phyloP scores from a whole-genome alignment of 1,140 invertebrate genomes.

The Harpegnathos saltator region DNA sequence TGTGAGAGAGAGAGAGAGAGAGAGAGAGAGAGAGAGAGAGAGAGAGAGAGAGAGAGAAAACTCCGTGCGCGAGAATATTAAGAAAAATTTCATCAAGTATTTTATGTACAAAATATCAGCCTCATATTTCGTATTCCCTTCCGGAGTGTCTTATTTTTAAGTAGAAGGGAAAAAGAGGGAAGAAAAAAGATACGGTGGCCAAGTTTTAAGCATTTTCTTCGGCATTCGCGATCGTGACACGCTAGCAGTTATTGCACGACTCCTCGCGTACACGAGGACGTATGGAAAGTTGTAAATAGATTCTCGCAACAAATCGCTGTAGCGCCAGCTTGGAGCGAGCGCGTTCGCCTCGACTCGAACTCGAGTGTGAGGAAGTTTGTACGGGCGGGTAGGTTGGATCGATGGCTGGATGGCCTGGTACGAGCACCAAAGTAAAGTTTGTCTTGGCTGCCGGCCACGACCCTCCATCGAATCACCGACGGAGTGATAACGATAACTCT shows the following conservation, averaged over 20 bases:
- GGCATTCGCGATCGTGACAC: conserved; percentile 54
- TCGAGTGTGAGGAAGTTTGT: conserved; percentile 68
- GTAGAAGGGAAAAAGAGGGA: too few species aligned
- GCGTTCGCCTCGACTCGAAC: conserved; percentile 48
- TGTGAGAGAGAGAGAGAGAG: too few species aligned
- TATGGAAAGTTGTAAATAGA: conserved; percentile 61
- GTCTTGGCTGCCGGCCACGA: conserved; percentile 69
- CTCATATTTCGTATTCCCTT: conserved; percentile 1
- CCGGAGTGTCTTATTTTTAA: background rate
- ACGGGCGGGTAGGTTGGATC: conserved; percentile 66
- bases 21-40: too few species aligned
- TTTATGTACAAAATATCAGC: conserved; percentile 25
- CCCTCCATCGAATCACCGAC: conserved; percentile 65
- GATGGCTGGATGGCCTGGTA: conserved; percentile 62
- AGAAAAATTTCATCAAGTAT: conserved; percentile 33
- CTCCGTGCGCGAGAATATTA: conserved; percentile 27
- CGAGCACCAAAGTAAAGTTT: conserved; percentile 71
- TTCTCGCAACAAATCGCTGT: conserved; percentile 62
- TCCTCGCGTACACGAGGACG: conserved; percentile 41
- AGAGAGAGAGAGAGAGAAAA: conserved; percentile 3
- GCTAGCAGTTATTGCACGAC: conserved; percentile 35
- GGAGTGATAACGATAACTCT: conserved; percentile 72
- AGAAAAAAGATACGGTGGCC: conserved; percentile 2
- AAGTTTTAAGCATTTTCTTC: conserved; percentile 45
- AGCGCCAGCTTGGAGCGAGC: conserved; percentile 60